Conservation (phyloP, 2,113 vertebrate genomes). For the Siphamia tubifer region DNA sequence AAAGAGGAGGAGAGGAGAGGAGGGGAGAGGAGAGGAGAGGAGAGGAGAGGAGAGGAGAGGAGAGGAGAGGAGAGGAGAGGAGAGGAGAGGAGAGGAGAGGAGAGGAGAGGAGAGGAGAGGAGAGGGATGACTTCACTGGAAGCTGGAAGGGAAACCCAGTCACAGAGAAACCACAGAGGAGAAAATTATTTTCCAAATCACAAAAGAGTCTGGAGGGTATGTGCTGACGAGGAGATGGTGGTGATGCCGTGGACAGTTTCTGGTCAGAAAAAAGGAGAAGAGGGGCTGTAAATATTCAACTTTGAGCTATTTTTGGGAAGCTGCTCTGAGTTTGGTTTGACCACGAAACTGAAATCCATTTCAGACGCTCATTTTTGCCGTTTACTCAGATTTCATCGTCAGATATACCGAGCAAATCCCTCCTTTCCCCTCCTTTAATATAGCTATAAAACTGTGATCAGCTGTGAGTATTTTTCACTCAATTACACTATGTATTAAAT, state of each 20-base stretch:
- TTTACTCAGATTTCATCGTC: neutral
- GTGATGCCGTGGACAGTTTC: constrained; percentile 9
- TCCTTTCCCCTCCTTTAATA: neutral
- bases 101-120: neutral
- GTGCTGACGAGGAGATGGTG: constrained; percentile 39
- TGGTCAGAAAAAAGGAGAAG: constrained; percentile 23
- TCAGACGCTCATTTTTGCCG: neutral
- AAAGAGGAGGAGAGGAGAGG: too few species aligned
- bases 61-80: too few species aligned
- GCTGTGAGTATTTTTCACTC: too few species aligned
- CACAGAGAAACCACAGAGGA: constrained; percentile 41
- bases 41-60: constrained; percentile 8
- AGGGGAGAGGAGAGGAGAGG: too few species aligned
- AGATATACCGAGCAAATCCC: neutral
- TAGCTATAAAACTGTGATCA: neutral
- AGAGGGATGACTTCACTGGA: constrained; percentile 26
- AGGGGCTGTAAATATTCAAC: constrained; percentile 13
- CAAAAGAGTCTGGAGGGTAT: constrained; percentile 25
- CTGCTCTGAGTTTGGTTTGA: constrained; percentile 2
- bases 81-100: too few species aligned
- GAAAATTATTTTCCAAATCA: constrained; percentile 55
- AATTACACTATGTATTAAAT: too few species aligned
- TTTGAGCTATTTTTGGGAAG: constrained; percentile 25
- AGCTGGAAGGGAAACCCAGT: constrained; percentile 13
- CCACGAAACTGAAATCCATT: constrained; percentile 8